Percentiles rank a stretch among this genome's conserved stretches.
Conservation (phyloP, 2,888 invertebrate genomes). For the Meiosimyza decipiens region DNA sequence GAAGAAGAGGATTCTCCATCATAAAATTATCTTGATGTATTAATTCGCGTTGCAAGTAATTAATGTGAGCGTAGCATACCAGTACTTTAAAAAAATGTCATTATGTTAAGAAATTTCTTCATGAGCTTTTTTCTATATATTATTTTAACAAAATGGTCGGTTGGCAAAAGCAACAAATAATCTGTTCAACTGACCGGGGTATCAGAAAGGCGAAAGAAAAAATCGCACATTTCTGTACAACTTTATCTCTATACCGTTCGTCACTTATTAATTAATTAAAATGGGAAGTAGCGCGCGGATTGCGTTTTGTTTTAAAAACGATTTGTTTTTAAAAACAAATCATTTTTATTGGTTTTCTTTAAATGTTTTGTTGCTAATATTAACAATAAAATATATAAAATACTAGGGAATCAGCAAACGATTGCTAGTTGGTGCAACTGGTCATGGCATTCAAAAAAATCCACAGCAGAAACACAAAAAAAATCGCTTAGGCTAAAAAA, state of each 20-base stretch:
- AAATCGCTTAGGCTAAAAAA: neutral
- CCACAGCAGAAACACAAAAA: conserved; percentile 16
- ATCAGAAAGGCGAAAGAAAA: conserved; percentile 1
- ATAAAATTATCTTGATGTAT: no score
- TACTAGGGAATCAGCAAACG: conserved; percentile 28
- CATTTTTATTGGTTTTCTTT: conserved; percentile 14
- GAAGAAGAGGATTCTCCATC: no score
- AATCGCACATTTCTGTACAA: neutral
- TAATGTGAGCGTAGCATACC: no score
- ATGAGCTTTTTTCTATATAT: neutral
- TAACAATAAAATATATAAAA: conserved; percentile 34
- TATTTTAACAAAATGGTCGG: conserved; percentile 15
- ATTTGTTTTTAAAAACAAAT: conserved; percentile 20
- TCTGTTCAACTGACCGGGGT: conserved; percentile 7
- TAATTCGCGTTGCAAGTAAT: no score
- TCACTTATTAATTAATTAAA: no score
- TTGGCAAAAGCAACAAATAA: conserved; percentile 10
- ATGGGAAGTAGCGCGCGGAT: neutral
- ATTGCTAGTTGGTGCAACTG: conserved; percentile 10
- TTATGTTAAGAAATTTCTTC: no score
- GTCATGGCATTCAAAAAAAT: conserved; percentile 1
- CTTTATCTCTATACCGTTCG: neutral
- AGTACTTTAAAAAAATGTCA: no score
- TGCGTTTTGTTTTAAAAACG: conserved; percentile 3
- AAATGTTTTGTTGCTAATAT: conserved; percentile 33